A percentile compares a stretch with the other conserved stretches of the same genome.
These are phyloP conservation scores for Hetaerina americana DNA, from an alignment of 1,140 invertebrate genomes.

Conservation along the genomic window DNA sequence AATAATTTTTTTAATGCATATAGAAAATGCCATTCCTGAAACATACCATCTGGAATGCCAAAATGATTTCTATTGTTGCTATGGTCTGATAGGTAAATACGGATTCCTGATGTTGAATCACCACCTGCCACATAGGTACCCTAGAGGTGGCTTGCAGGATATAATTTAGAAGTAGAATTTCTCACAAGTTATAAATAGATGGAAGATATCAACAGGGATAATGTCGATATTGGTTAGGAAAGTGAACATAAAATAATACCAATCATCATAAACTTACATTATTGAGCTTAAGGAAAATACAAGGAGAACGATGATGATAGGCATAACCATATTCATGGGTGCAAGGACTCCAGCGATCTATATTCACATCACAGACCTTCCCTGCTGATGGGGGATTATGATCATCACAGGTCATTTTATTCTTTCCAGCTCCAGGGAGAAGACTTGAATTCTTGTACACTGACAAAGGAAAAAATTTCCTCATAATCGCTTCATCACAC, in stretches of 20 bases:
- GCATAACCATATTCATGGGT: slow-evolving; percentile 38
- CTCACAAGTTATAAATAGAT: too few relatives aligned
- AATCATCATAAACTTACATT: slow-evolving; percentile 40
- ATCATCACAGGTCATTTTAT: slow-evolving; percentile 30
- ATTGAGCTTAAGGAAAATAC: slow-evolving; percentile 51
- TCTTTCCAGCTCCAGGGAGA: slow-evolving; percentile 10
- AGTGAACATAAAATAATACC: too few relatives aligned
- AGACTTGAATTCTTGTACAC: slow-evolving; percentile 33
- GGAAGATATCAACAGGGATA: too few relatives aligned
- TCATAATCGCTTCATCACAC: too few relatives aligned
- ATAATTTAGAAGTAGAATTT: too few relatives aligned
- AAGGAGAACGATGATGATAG: slow-evolving; percentile 42
- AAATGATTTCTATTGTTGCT: too few relatives aligned
- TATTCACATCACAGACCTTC: slow-evolving; percentile 41
- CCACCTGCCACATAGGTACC: too few relatives aligned
- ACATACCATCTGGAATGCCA: too few relatives aligned
- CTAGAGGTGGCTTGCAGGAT: background rate
- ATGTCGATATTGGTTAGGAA: background rate
- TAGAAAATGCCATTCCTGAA: too few relatives aligned
- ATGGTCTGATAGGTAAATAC: too few relatives aligned
- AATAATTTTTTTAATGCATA: too few relatives aligned
- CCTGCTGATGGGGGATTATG: slow-evolving; percentile 29
- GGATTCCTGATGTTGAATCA: too few relatives aligned
- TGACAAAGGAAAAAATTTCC: slow-evolving; percentile 22
- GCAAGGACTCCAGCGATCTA: slow-evolving; percentile 35